A percentile compares a stretch with the other conserved stretches of the same genome.
These are phyloP conservation scores for Theristus sp. DNA, from an alignment of 2,888 invertebrate species.

Conservation along the genomic window DNA sequence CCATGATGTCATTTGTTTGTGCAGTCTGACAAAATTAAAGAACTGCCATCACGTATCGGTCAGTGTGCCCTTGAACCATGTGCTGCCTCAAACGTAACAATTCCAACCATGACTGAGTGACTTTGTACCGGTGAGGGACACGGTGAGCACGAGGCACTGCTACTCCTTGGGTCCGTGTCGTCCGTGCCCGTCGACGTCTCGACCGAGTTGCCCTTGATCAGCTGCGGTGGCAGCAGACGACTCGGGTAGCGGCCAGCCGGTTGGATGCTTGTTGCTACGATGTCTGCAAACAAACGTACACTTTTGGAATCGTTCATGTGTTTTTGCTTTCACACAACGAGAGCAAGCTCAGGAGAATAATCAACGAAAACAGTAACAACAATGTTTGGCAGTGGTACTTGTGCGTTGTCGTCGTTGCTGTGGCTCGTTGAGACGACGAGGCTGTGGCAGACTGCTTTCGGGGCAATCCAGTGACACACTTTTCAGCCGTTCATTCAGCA, in stretches of 20 bases:
- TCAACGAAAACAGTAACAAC: no score
- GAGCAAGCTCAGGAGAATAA: no score
- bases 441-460: not conserved
- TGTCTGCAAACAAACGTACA: not conserved
- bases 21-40: no score
- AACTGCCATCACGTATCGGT: no score
- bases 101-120: no score
- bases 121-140: not conserved
- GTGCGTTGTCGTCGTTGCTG: not conserved
- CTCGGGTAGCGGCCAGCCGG: not conserved
- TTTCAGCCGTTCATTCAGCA: not conserved
- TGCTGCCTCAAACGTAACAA: no score
- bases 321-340: not conserved
- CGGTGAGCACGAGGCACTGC: not conserved
- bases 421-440: not conserved
- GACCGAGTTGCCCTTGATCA: not conserved
- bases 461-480: not conserved
- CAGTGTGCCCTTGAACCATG: no score
- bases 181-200: not conserved
- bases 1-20: no score
- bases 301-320: not conserved
- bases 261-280: not conserved
- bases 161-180: not conserved
- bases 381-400: no score
- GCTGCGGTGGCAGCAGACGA: not conserved